Percentiles rank a stretch among this genome's conserved stretches.
These are phyloP conservation scores for Oceanodroma tethys DNA, from an alignment of 2,113 vertebrate species.

Conservation along the genomic window DNA sequence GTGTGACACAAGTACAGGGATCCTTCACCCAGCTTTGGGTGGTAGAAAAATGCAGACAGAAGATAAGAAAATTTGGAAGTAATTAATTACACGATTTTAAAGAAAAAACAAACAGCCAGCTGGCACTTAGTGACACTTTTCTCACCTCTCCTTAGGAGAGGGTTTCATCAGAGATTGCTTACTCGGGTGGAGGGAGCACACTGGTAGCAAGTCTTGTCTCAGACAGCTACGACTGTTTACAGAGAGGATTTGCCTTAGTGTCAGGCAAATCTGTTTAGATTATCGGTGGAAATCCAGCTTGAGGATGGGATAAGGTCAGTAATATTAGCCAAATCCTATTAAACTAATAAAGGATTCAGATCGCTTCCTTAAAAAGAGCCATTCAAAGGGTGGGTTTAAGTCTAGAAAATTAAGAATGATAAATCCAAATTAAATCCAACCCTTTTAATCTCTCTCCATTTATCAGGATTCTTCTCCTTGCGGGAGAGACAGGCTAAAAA, in stretches of 20 bases:
- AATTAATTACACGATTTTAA: neutral
- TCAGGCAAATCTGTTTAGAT: conserved; percentile 5
- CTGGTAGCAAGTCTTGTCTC: neutral
- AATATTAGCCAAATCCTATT: conserved; percentile 39
- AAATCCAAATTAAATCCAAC: neutral
- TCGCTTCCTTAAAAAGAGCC: neutral
- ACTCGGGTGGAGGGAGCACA: fast-evolving
- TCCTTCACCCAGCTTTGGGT: neutral
- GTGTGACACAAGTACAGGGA: neutral
- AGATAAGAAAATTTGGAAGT: neutral
- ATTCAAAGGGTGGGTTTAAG: neutral
- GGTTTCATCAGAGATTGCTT: neutral
- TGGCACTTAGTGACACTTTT: neutral
- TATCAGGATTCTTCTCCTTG: neutral
- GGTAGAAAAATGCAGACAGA: neutral
- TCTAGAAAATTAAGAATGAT: conserved; percentile 1
- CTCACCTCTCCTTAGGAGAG: neutral
- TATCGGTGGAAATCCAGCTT: neutral
- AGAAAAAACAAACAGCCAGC: neutral
- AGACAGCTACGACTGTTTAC: neutral
- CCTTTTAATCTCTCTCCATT: neutral
- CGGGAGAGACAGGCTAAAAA: neutral
- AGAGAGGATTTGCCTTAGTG: neutral
- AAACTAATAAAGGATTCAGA: neutral
- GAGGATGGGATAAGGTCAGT: neutral